A percentile compares a stretch with the other conserved stretches of the same genome.
phyloP scores from a whole-genome alignment of 2,113 vertebrate genomes.

The Xenus cinereus region DNA sequence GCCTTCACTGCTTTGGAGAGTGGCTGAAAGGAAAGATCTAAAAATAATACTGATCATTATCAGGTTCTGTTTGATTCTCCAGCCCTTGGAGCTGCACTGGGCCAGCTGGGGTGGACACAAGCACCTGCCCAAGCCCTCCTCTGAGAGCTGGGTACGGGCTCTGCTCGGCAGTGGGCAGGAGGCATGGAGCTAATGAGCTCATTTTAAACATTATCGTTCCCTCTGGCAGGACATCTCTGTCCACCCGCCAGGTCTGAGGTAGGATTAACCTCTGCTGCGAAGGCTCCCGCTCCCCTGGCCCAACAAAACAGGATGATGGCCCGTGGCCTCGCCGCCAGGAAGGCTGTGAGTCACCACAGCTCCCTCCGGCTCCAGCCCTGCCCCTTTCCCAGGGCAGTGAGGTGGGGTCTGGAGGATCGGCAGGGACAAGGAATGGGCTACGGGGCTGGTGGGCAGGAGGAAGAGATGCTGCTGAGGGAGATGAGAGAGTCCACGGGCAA shows the following conservation, averaged over 20 bases:
- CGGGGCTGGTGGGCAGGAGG: accelerated
- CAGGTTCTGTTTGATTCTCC: not conserved
- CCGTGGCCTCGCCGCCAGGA: not conserved
- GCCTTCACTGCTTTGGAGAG: not conserved
- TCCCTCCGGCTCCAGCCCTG: not conserved
- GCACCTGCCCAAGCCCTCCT: not conserved
- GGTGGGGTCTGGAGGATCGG: not conserved
- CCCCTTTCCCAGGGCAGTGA: accelerated
- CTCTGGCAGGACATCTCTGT: not conserved
- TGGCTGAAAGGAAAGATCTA: not conserved
- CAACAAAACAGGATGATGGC: not conserved
- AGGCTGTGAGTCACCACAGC: constrained; percentile 1
- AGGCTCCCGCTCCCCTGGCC: not conserved
- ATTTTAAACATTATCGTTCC: accelerated
- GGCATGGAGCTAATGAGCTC: not conserved
- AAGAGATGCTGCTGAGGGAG: not conserved
- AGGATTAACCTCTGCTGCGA: not conserved
- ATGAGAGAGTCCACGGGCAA: not conserved
- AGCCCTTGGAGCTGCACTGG: not conserved
- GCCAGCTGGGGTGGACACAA: not conserved
- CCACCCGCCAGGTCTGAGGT: not conserved
- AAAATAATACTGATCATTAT: not conserved
- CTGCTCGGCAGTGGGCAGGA: not conserved
- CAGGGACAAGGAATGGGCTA: not conserved
- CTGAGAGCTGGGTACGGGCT: not conserved